phyloP scores from a whole-genome alignment of 1,140 invertebrate species.

The Diabrotica undecimpunctata region DNA sequence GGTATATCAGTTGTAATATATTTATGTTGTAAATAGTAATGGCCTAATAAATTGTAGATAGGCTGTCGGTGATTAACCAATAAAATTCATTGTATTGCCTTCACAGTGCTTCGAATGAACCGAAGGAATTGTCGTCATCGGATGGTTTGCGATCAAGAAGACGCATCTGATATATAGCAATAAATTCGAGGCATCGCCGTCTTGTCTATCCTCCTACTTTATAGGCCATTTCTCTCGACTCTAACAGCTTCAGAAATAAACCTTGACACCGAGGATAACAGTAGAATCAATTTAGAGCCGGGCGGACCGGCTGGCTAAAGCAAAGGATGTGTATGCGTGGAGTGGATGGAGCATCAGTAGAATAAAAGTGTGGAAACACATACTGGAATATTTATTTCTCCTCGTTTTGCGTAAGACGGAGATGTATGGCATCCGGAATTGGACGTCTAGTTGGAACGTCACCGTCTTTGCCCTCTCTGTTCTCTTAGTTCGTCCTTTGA shows the following conservation, averaged over 20 bases:
- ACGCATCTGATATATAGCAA: background rate
- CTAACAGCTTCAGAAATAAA: slow-evolving; percentile 2
- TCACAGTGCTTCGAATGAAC: no score
- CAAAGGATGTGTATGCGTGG: background rate
- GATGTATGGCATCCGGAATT: slow-evolving; percentile 30
- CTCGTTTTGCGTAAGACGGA: slow-evolving; percentile 28
- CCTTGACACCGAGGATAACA: background rate
- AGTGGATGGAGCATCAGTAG: background rate
- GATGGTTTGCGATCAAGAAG: background rate
- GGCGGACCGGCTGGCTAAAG: background rate
- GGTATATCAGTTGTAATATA: no score
- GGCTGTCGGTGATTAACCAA: no score
- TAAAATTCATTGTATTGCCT: no score
- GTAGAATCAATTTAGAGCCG: background rate
- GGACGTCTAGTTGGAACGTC: slow-evolving; percentile 26
- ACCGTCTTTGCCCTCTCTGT: slow-evolving; percentile 23
- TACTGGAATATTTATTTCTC: slow-evolving; percentile 27
- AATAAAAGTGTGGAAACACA: slow-evolving; percentile 15
- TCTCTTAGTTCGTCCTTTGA: background rate
- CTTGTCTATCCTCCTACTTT: background rate
- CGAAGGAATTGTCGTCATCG: background rate
- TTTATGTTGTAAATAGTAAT: no score
- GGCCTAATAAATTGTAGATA: no score
- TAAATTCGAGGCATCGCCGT: background rate
- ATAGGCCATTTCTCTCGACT: background rate